phyloP scores from a whole-genome alignment of 2,888 invertebrate species.

The Pemphredon lugubris region DNA sequence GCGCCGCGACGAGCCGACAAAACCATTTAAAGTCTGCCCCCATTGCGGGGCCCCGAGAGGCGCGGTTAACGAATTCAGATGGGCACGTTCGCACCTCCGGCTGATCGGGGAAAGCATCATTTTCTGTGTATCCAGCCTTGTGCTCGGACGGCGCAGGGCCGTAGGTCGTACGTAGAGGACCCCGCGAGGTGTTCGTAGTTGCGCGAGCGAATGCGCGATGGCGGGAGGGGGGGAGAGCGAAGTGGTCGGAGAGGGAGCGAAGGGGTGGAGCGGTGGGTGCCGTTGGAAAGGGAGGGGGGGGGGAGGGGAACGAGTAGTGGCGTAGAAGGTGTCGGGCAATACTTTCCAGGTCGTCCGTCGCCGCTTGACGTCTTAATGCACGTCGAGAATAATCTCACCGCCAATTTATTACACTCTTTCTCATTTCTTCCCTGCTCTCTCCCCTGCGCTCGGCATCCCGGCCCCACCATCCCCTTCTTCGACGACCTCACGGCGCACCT shows the following conservation, averaged over 20 bases:
- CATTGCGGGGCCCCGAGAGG: neutral
- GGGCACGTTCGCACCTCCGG: constrained; percentile 76
- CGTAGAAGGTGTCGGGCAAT: constrained; percentile 80
- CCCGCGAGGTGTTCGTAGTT: constrained; percentile 6
- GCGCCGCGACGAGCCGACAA: neutral
- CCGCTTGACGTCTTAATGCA: constrained; percentile 81
- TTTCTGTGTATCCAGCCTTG: constrained; percentile 55
- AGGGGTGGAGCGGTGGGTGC: constrained; percentile 51
- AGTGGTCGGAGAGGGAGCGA: constrained; percentile 39
- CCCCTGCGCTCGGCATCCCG: constrained; percentile 43
- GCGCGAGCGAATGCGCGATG: constrained; percentile 6
- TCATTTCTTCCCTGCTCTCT: constrained; percentile 77
- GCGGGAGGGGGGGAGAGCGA: constrained; percentile 17
- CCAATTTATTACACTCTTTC: constrained; percentile 81
- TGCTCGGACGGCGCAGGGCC: constrained; percentile 35
- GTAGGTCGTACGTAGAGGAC: constrained; percentile 40
- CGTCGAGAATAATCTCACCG: constrained; percentile 81
- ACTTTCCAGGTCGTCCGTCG: constrained; percentile 80
- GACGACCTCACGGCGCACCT: constrained; percentile 60
- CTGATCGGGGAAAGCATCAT: constrained; percentile 76
- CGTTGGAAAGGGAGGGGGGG: constrained; percentile 43
- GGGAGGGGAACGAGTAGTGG: too few relatives aligned
- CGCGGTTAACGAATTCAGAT: constrained; percentile 73
- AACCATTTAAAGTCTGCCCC: neutral
- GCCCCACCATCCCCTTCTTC: constrained; percentile 52